Evolutionary conservation across 2,113 vertebrate species (phyloP).

Genomic region (Rattus norvegicus): GRCr8 NC_086032.1:68191501-68192000

Average conservation of each 20-base stretch:
- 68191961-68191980: background rate
- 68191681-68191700: slow-evolving; percentile 39
- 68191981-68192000: background rate
- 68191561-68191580: slow-evolving; percentile 45
- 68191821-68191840: slow-evolving; percentile 77
- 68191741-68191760: slow-evolving; percentile 76
- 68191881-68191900: slow-evolving; percentile 66
- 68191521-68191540: slow-evolving; percentile 48
- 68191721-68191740: slow-evolving; percentile 64
- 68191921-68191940: too few species aligned
- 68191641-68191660: background rate
- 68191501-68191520: slow-evolving; percentile 21
- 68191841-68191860: slow-evolving; percentile 77
- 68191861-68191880: slow-evolving; percentile 60
- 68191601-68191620: slow-evolving; percentile 18
- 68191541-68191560: slow-evolving; percentile 38
- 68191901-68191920: slow-evolving; percentile 31
- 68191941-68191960: background rate
- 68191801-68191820: slow-evolving; percentile 67
- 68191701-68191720: slow-evolving; percentile 54
- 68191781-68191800: slow-evolving; percentile 15
- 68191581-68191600: slow-evolving; percentile 46
- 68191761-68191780: slow-evolving; percentile 72
- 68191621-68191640: background rate
- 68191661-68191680: slow-evolving; percentile 48